phyloP scores from a whole-genome alignment of 1,140 invertebrate genomes.

The Pentalonia nigronervosa region DNA sequence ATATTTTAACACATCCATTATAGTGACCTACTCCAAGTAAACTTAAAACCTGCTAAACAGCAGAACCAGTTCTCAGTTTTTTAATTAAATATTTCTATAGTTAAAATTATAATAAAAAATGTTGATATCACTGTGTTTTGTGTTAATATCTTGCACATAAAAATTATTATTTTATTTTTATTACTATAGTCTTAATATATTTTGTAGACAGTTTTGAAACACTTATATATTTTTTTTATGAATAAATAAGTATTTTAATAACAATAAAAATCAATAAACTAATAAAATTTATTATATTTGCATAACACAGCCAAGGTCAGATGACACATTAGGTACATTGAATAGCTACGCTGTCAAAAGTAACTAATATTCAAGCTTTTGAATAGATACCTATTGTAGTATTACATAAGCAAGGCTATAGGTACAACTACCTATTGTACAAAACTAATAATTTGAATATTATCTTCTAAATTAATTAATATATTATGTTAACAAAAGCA shows the following conservation, averaged over 20 bases:
- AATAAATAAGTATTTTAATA: neutral
- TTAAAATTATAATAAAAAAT: neutral
- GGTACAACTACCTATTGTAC: conserved; percentile 21
- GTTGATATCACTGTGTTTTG: neutral
- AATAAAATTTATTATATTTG: neutral
- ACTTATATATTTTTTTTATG: neutral
- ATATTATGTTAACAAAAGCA: neutral
- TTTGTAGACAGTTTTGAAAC: neutral
- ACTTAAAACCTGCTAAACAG: neutral
- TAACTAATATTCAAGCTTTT: conserved; percentile 12
- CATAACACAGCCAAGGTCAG: neutral
- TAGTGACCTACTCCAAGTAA: neutral
- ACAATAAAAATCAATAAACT: conserved; percentile 6
- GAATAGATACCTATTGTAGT: neutral
- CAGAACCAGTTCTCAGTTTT: neutral
- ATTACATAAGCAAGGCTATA: neutral
- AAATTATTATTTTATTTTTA: conserved; percentile 10
- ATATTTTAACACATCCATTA: neutral
- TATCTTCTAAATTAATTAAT: neutral
- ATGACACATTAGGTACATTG: neutral
- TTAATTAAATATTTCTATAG: neutral
- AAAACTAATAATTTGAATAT: neutral
- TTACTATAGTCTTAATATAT: neutral
- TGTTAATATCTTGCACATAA: neutral
- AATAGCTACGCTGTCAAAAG: neutral